These are phyloP conservation scores for Callyntrura sp. DNA, from an alignment of 2,888 invertebrate species.

Conservation along the genomic window DNA sequence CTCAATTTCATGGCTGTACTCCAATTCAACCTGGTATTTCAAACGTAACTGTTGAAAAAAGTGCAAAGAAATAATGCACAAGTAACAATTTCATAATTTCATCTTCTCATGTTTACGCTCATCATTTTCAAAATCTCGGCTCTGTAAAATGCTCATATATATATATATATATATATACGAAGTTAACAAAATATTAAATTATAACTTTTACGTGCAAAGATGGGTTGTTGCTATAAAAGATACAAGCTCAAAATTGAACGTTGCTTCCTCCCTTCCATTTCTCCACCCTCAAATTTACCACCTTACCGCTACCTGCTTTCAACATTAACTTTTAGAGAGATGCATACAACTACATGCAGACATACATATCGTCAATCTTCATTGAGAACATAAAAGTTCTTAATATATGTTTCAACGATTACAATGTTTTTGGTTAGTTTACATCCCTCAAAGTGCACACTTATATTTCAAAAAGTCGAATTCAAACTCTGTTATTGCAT, in stretches of 20 bases:
- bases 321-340: background rate
- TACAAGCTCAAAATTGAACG: background rate
- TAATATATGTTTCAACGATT: constrained; percentile 11
- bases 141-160: constrained; percentile 55
- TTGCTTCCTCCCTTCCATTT: background rate
- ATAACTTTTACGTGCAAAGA: background rate
- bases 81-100: constrained; percentile 65
- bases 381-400: background rate
- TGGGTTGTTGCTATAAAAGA: too few relatives aligned
- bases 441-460: background rate
- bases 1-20: constrained; percentile 74
- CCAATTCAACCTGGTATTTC: constrained; percentile 59
- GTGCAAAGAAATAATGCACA: constrained; percentile 20
- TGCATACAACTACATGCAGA: background rate
- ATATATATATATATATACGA: too few relatives aligned
- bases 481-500: background rate
- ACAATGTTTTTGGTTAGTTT: background rate
- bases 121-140: constrained; percentile 71
- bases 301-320: background rate
- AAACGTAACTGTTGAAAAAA: constrained; percentile 51
- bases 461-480: too few relatives aligned
- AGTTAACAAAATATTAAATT: constrained; percentile 43
- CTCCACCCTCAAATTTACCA: constrained; percentile 30
- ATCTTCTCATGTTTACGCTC: constrained; percentile 51
- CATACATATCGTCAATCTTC: constrained; percentile 2